Conservation (phyloP, 2,113 vertebrate species). For the Xerus inauris region DNA sequence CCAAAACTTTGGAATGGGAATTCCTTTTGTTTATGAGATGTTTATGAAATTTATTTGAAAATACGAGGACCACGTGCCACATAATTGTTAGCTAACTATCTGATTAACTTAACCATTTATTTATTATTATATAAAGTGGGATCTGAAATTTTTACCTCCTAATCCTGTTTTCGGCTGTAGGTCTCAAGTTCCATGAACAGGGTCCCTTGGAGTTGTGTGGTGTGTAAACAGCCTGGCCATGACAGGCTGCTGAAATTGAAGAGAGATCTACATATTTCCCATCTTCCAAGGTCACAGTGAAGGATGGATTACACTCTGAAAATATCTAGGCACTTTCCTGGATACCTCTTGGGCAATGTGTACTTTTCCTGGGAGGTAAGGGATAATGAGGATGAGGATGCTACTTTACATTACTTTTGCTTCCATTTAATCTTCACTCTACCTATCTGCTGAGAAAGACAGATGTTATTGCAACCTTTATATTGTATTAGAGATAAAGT, state of each 20-base stretch:
- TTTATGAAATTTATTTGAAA: constrained; percentile 29
- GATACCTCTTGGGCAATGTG: not conserved
- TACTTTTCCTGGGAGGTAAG: constrained; percentile 2
- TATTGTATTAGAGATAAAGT: not conserved
- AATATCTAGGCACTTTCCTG: not conserved
- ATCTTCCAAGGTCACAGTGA: not conserved
- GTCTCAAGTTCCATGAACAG: not conserved
- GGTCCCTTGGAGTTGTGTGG: not conserved
- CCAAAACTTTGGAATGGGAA: not conserved
- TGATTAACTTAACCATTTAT: not conserved
- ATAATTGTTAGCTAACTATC: not conserved
- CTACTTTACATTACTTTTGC: not conserved
- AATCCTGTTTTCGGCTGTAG: not conserved
- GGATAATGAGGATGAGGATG: not conserved
- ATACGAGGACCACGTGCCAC: not conserved
- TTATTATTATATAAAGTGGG: not conserved
- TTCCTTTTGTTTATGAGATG: not conserved
- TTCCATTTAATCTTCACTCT: constrained; percentile 30
- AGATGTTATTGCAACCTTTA: not conserved
- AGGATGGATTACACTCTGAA: constrained; percentile 9
- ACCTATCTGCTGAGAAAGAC: not conserved
- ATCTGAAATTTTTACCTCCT: not conserved
- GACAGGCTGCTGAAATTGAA: not conserved
- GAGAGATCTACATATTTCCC: not conserved
- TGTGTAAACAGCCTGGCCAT: not conserved